Conservation (phyloP, 2,888 invertebrate species). For the Creontiades dilutus region DNA sequence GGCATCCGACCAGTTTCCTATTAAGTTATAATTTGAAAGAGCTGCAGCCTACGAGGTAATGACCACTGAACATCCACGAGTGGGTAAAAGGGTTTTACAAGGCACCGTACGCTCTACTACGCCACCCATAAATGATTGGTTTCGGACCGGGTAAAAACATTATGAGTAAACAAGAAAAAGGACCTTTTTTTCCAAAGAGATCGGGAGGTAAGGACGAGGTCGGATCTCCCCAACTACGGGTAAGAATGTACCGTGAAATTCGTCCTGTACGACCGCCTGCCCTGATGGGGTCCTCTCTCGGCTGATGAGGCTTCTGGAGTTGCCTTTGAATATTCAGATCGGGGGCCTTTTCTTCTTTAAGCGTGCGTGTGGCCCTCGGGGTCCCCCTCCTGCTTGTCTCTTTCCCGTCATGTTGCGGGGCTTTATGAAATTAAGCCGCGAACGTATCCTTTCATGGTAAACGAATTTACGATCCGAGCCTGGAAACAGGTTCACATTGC, state of each 20-base stretch:
- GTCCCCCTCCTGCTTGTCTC: not conserved
- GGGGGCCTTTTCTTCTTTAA: conserved; percentile 45
- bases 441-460: conserved; percentile 26
- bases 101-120: conserved; percentile 34
- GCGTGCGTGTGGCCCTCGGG: conserved; percentile 47
- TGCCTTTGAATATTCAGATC: conserved; percentile 49
- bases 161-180: conserved; percentile 67
- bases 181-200: not conserved
- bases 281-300: not conserved
- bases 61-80: conserved; percentile 26
- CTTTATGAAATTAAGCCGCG: conserved; percentile 53
- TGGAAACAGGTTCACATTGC: not conserved
- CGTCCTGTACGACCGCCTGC: conserved; percentile 20
- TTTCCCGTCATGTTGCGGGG: conserved; percentile 11
- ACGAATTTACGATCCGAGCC: not conserved
- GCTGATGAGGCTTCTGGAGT: conserved; percentile 10
- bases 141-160: conserved; percentile 65
- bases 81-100: conserved; percentile 30
- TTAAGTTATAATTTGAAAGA: conserved; percentile 61
- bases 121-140: conserved; percentile 63
- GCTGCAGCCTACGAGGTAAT: conserved; percentile 49
- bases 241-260: conserved; percentile 68
- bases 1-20: conserved; percentile 60
- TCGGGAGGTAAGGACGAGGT: conserved; percentile 43
- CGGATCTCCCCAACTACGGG: conserved; percentile 56